A percentile compares a stretch with the other conserved stretches of the same genome.
Evolutionary conservation across 2,113 vertebrate species (phyloP).

Genomic region (Chloropsis hardwickii): DNA sequence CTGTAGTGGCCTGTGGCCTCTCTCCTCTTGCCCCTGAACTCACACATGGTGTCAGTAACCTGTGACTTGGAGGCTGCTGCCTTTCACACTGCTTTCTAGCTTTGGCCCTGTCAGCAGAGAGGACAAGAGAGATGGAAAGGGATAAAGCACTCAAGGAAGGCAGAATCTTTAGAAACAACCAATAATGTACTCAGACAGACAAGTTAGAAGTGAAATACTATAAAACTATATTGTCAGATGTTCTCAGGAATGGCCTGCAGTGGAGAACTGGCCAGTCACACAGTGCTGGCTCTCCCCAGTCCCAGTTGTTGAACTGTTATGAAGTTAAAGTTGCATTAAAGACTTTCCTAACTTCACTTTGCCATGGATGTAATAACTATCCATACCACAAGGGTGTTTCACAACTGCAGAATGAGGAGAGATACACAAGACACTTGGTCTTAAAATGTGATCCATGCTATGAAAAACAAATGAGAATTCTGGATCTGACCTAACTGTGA

Average conservation of each 20-base stretch:
- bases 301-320: background rate
- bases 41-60: rapidly evolving
- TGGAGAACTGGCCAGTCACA: background rate
- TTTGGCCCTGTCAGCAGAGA: background rate
- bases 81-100: background rate
- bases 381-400: constrained; percentile 10
- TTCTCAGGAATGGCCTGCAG: background rate
- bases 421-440: background rate
- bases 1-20: background rate
- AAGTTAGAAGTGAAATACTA: background rate
- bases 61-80: background rate
- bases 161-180: background rate
- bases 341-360: constrained; percentile 19
- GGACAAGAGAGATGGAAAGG: background rate
- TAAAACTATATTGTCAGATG: background rate
- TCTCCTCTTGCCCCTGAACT: background rate
- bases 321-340: constrained; percentile 6
- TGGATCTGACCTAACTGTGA: background rate
- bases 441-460: constrained; percentile 5
- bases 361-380: background rate
- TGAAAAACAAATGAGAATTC: constrained; percentile 29
- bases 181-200: background rate
- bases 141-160: background rate
- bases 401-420: background rate
- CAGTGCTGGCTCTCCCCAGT: background rate